Base-by-base conservation (phyloP, 2,797 vertebrate species). In the Paratrypauchen microcephalus region DNA sequence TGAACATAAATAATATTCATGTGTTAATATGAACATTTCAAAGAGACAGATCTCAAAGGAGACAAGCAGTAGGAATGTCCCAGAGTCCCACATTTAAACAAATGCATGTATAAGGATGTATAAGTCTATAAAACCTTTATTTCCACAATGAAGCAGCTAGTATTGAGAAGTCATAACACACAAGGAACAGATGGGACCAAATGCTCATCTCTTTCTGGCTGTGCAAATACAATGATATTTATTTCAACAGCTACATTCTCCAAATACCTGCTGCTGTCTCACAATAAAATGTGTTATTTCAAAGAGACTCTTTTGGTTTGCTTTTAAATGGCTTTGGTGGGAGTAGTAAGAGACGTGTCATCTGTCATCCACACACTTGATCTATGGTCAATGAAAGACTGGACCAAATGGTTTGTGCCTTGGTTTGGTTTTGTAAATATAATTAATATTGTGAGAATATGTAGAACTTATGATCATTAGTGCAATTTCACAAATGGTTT, bases 201-300 rank as follows among this genome's bases (percentile, higher is more conserved):
- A 50, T 12, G 18, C 16, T 7, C 15, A 50, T 65, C 47, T 26
- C 8, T 50, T 50, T 50, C 24, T 65, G 47, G 45, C 21, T 9
- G 61, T n/a, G 63, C 7, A 30, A 50, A 65, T 65, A 65, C 63
- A 65, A 28, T 52, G 45, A 30, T 50, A 26, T 30, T 65, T 52
- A 50, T 65, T 65, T 28, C 24, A 63, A 26, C 45, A 19, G 21
- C n/a, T 63, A 26, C 61, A 45, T 11, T 61, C 19, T 39, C 19
- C 19, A 41, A 61, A 61, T 61, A 61, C 59, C 32, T 61, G 36
- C 32, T 61, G 59, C 59, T 61, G 59, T 61, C 59, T 61, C 59
- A 23, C 32, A 47, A 64, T 48, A 11, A 63, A 64, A 16, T 47
- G 39, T 47, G 61, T 26, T 64, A 11, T 47, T 63, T 18, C 13